Base-by-base conservation (phyloP, 2,797 vertebrate species). In the Sebastes nivosus region DNA sequence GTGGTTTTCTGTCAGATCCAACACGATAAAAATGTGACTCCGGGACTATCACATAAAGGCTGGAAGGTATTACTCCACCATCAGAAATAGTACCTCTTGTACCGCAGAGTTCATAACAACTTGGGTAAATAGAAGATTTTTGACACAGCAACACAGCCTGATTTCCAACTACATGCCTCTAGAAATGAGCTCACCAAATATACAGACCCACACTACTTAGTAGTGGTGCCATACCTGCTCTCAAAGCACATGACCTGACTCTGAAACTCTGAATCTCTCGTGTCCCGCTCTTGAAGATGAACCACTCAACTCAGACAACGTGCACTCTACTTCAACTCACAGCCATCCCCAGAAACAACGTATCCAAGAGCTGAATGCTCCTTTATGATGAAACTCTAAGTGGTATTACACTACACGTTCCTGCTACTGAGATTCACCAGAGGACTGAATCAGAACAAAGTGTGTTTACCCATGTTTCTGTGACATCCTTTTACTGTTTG, bases 101-200 rank as follows among this genome's bases (percentile, higher is more conserved):
- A 13, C 46, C 0, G 13, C 25, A 52, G 18, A 34, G 11, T 46
- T 14, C 2, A 50, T 57, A 12, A 12, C 5, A 34, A 42, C 64
- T 46, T 46, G 70, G 8, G 38, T 4, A 61, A 67, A 74, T 8
- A 2, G 16, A 13, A 16, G 14, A 18, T 8, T 57, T 52, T 60
- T 75, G 16, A 12, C 8, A 4, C 14, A 50, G 34, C 69, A 57
- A 3, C n/a, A 25, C 34, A 50, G 34, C 8, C 25, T 1, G 14
- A 75, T 24, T 64, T 13, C 2, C n/a, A 74, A 29, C 42, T 50
- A 60, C 55, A 55, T 9, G 24, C 36, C 42, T 20, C 30, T 65
- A 16, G 55, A 84, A 73, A 88, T 34, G 30, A 80, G 66, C 25
- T 42, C n/a, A n/a, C 29, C 24, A 59, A 38, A 75, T 46, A 66